Conservation (phyloP, 2,113 vertebrate genomes). For the Tricholaema leucomelas region DNA sequence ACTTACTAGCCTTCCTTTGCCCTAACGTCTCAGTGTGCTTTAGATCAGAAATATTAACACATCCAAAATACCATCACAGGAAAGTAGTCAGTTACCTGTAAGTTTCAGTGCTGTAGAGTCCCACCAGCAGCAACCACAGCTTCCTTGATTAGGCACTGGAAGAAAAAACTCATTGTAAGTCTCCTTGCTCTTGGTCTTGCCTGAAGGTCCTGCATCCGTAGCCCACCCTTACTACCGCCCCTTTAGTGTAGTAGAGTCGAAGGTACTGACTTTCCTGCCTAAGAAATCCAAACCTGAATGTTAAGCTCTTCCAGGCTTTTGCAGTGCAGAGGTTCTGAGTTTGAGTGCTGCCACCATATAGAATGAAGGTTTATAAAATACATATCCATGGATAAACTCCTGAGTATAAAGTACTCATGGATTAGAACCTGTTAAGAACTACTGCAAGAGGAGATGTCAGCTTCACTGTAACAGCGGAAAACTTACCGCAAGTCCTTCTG, state of each 20-base stretch:
- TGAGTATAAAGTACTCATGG: neutral
- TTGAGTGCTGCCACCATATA: neutral
- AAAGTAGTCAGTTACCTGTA: neutral
- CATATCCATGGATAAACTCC: neutral
- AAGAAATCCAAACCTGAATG: neutral
- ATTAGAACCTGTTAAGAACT: neutral
- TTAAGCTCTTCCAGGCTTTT: neutral
- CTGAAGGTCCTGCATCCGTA: neutral
- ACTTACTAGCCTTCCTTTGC: neutral
- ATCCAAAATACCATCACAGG: neutral
- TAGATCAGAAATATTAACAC: neutral
- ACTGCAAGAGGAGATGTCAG: neutral
- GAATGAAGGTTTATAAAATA: neutral
- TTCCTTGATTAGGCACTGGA: neutral
- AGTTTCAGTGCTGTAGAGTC: neutral
- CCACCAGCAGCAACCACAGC: neutral
- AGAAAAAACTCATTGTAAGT: neutral
- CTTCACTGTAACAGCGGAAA: neutral
- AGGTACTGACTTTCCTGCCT: neutral
- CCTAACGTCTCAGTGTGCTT: neutral
- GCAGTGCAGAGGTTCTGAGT: neutral
- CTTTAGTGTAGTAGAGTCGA: neutral
- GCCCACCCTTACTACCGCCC: neutral
- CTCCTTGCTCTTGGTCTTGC: neutral
- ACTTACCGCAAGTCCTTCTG: rapidly evolving